Evolutionary conservation across 2,888 invertebrate species (phyloP).

Genomic region (Caenorhabditis panamensis): DNA sequence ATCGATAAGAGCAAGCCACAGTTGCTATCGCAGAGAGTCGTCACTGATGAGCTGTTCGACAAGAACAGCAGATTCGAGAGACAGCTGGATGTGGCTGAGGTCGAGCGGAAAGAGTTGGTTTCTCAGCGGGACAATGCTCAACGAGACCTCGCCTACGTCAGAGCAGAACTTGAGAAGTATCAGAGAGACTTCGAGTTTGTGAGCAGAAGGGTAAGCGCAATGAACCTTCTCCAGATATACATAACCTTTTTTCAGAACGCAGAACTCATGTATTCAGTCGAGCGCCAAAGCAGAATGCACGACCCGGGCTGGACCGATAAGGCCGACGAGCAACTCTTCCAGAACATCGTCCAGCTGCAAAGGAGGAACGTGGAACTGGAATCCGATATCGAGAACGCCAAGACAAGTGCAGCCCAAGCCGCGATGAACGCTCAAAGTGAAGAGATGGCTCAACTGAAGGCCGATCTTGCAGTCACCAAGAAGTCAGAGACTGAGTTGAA

Average conservation of each 20-base stretch:
- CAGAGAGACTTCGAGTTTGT: constrained; percentile 67
- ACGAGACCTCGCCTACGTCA: constrained; percentile 73
- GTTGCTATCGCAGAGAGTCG: constrained; percentile 54
- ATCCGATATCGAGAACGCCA: constrained; percentile 64
- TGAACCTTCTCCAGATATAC: too few relatives aligned
- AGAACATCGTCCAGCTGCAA: constrained; percentile 58
- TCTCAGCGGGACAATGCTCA: constrained; percentile 60
- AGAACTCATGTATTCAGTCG: constrained; percentile 51
- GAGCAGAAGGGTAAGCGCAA: constrained; percentile 34
- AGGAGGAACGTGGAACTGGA: constrained; percentile 67
- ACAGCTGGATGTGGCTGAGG: constrained; percentile 61
- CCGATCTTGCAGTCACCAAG: constrained; percentile 56
- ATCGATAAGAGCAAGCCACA: constrained; percentile 64
- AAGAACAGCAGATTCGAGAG: constrained; percentile 45
- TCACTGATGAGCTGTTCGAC: constrained; percentile 55
- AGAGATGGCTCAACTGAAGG: constrained; percentile 53
- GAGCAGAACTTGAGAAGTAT: constrained; percentile 73
- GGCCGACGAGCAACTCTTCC: constrained; percentile 56
- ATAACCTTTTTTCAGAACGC: too few relatives aligned
- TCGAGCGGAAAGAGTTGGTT: constrained; percentile 45
- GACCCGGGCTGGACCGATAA: constrained; percentile 42
- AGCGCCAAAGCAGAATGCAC: constrained; percentile 24
- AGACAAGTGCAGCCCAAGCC: constrained; percentile 58
- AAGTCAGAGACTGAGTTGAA: constrained; percentile 54
- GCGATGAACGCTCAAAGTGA: constrained; percentile 62